Percentiles rank a stretch among this genome's conserved stretches.
Evolutionary conservation across 2,888 invertebrate species (phyloP).

Genomic region (Odiellus spinosus): DNA sequence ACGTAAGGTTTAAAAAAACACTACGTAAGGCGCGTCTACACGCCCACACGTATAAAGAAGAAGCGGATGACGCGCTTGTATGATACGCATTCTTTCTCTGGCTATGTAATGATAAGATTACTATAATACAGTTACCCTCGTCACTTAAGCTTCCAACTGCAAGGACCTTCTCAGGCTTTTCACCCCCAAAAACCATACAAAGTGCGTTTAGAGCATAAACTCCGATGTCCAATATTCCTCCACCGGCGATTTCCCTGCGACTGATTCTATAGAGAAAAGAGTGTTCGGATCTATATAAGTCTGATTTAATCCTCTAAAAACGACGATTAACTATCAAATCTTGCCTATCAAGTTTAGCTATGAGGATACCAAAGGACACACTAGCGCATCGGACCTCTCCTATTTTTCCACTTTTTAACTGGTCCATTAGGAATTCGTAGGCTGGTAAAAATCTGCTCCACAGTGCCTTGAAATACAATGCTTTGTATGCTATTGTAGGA

Average conservation of each 20-base stretch:
- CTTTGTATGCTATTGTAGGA: neutral
- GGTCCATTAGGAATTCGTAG: conserved; percentile 38
- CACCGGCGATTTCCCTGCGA: conserved; percentile 56
- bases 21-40: too few relatives aligned
- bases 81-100: too few relatives aligned
- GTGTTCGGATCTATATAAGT: conserved; percentile 37
- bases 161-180: conserved; percentile 48
- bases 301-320: neutral
- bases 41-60: too few relatives aligned
- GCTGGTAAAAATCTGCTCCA: conserved; percentile 74
- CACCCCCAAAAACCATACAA: conserved; percentile 47
- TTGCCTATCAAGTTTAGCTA: conserved; percentile 24
- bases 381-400: conserved; percentile 49
- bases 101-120: too few relatives aligned
- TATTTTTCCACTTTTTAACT: conserved; percentile 45
- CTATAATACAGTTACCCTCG: conserved; percentile 34
- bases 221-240: conserved; percentile 56
- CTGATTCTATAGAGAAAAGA: conserved; percentile 30
- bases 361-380: conserved; percentile 46
- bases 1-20: too few relatives aligned
- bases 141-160: conserved; percentile 51
- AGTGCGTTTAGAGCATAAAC: conserved; percentile 57
- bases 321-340: too few relatives aligned
- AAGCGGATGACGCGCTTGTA: too few relatives aligned
- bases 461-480: conserved; percentile 43